Conservation (phyloP, 1,140 invertebrate species). For the Drosophila willistoni region DNA sequence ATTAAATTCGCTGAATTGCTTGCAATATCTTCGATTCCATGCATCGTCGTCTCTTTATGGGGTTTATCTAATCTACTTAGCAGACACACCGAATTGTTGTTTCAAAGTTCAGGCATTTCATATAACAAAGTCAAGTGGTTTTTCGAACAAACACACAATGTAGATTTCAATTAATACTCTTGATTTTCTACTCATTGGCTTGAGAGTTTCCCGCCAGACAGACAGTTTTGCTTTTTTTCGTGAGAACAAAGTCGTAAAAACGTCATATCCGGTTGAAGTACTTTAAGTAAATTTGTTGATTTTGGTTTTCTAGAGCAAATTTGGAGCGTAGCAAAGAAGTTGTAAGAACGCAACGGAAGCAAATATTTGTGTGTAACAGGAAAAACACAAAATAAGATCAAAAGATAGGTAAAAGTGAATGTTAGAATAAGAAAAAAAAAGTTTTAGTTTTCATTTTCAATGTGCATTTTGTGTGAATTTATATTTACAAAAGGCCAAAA, state of each 20-base stretch:
- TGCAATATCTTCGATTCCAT: background rate
- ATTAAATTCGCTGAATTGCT: slow-evolving; percentile 17
- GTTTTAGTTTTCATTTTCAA: background rate
- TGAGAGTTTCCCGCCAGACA: background rate
- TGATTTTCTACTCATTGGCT: slow-evolving; percentile 33
- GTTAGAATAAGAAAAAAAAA: background rate
- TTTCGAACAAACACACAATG: slow-evolving; percentile 21
- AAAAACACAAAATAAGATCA: slow-evolving; percentile 27
- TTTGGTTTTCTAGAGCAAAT: background rate
- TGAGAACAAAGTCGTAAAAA: slow-evolving; percentile 23
- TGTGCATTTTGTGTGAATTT: too few relatives aligned
- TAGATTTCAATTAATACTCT: slow-evolving; percentile 27
- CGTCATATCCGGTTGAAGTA: slow-evolving; percentile 34
- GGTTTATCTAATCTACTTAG: slow-evolving; percentile 31
- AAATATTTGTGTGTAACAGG: slow-evolving; percentile 33
- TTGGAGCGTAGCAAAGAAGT: background rate
- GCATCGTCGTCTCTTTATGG: background rate
- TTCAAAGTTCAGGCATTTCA: slow-evolving; percentile 25
- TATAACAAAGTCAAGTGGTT: slow-evolving; percentile 16
- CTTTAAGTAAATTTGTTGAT: background rate
- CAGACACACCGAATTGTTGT: slow-evolving; percentile 17
- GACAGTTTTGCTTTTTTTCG: slow-evolving; percentile 5
- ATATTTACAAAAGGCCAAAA: too few relatives aligned
- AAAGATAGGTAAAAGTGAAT: slow-evolving; percentile 12
- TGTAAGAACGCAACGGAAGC: slow-evolving; percentile 8